Base-by-base conservation (phyloP, 2,113 vertebrate species). In the Bombycilla garrulus region DNA sequence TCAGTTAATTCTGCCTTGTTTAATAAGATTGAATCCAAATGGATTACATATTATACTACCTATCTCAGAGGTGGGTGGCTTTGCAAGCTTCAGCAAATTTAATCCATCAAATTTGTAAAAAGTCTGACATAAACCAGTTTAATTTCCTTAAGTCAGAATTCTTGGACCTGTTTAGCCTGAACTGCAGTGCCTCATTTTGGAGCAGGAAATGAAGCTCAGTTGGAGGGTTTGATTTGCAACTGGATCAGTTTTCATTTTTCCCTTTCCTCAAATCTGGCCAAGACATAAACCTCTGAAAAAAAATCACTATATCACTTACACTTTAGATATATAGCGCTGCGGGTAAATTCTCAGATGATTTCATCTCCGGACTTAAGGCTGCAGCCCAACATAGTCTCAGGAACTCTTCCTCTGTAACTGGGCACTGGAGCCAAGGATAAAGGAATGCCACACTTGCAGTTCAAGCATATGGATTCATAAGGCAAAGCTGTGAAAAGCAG, bases 1-100 rank as follows among this genome's bases (percentile, higher is more conserved):
- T 81, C 11, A 71, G 35, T 78, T 86, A 60, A 72, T 89, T 89
- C 28, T 76, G 23, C n/a, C n/a, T 89, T 84, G 65, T 71, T 36
- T 74, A 78, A 40, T 57, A 36, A 92, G 31, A 47, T 19, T 60
- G 48, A 76, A 57, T 72, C 45, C 40, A 77, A 80, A 61, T 35
- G 25, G 48, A 86, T 94, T 48, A 40, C 0, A 0, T 36, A 62
- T 50, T 80, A 58, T 21, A n/a, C n/a, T 82, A 56, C 53, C 36
- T 79, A 19, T 79, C 40, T 50, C 77, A 88, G 60, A 53, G 22
- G 35, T 4, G 64, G 22, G 35, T 81, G 44, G 11, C 23, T 92
- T 94, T 93, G 51, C 40, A 94, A 71, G 51, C 31, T 94, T 91
- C 86, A 84, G 56, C 60, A 95, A 86, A 88, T 67, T 58, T 70